A percentile compares a stretch with the other conserved stretches of the same genome.
Evolutionary conservation across 2,888 invertebrate species (phyloP).

Genomic region (Tenodera sinensis): DNA sequence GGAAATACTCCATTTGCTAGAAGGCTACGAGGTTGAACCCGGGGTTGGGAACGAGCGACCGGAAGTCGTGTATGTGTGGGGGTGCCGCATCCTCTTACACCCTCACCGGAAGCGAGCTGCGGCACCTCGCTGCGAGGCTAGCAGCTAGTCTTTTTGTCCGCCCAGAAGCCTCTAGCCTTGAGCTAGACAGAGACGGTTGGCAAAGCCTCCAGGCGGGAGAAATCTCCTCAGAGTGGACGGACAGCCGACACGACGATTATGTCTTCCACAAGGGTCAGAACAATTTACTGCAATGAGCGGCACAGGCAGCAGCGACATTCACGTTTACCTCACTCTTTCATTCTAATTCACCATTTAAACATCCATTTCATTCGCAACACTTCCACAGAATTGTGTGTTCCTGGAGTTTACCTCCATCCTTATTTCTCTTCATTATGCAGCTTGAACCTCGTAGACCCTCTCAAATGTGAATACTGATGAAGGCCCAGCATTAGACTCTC

Average conservation of each 20-base stretch:
- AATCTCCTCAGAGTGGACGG: too few species aligned
- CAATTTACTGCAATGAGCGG: not conserved
- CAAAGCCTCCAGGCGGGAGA: not conserved
- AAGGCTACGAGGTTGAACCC: not conserved
- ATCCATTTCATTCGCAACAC: too few species aligned
- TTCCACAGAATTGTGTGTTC: too few species aligned
- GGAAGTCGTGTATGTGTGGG: slow-evolving; percentile 3
- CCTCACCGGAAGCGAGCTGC: slow-evolving; percentile 4
- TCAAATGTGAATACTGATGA: too few species aligned
- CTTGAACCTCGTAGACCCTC: too few species aligned
- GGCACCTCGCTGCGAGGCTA: slow-evolving; percentile 8
- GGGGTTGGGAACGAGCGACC: not conserved
- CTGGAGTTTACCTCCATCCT: too few species aligned
- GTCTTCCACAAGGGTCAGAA: not conserved
- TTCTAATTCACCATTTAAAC: not conserved
- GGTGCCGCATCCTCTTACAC: not conserved
- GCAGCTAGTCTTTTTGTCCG: not conserved
- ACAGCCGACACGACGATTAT: not conserved
- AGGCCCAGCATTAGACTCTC: too few species aligned
- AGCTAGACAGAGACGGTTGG: not conserved
- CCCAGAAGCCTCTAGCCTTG: not conserved
- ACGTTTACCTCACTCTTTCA: not conserved
- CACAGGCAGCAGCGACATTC: not conserved
- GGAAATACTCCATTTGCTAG: not conserved
- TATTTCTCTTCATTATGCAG: too few species aligned